These are phyloP conservation scores for Mormyrops boulengeri DNA, from an alignment of 2,797 vertebrate species.

Conservation along the genomic window DNA sequence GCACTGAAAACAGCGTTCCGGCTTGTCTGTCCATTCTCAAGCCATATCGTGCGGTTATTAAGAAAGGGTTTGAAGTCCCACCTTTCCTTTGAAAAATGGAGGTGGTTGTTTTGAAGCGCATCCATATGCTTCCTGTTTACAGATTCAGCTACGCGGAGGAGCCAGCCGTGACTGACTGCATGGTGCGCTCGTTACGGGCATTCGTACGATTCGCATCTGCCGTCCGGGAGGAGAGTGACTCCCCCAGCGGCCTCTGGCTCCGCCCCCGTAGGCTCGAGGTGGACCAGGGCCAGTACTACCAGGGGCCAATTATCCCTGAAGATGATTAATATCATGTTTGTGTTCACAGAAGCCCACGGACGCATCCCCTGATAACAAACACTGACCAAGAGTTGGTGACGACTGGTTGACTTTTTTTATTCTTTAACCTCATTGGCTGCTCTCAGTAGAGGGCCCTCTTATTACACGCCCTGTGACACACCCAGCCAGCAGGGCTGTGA, in stretches of 20 bases:
- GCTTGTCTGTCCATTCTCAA: background rate
- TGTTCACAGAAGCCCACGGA: background rate
- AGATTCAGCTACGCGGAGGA: background rate
- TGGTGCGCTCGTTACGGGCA: background rate
- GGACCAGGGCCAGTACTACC: background rate
- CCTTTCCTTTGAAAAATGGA: background rate
- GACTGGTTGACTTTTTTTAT: background rate
- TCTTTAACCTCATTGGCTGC: background rate
- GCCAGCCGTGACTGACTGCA: background rate
- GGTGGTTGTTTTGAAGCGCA: background rate
- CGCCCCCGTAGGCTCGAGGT: background rate
- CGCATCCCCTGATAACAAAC: background rate
- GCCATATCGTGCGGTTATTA: background rate
- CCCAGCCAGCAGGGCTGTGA: background rate
- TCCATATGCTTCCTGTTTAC: background rate
- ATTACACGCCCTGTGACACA: background rate
- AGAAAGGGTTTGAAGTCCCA: background rate
- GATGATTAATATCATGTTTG: background rate
- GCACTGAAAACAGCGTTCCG: background rate
- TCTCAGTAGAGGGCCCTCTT: background rate
- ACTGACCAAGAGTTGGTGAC: background rate
- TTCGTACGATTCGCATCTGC: background rate
- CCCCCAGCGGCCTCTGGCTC: background rate
- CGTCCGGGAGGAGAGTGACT: background rate
- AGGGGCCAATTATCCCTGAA: background rate